phyloP scores from a whole-genome alignment of 2,888 invertebrate species.

The Acleris literana region DNA sequence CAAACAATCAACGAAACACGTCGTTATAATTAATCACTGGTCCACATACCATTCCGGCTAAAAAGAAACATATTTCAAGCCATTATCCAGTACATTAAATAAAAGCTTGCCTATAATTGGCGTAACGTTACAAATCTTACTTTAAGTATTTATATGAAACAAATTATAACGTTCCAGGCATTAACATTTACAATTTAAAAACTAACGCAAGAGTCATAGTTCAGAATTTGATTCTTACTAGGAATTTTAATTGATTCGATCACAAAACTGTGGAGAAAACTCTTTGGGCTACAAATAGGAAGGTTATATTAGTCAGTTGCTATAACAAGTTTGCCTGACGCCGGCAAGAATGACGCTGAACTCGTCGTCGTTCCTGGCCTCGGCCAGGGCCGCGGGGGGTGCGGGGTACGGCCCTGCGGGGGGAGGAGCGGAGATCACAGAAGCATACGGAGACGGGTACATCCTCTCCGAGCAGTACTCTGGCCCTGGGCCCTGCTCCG shows the following conservation, averaged over 20 bases:
- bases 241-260: constrained; percentile 36
- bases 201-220: constrained; percentile 36
- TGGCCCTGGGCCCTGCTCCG: constrained; percentile 62
- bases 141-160: constrained; percentile 27
- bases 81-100: constrained; percentile 20
- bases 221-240: constrained; percentile 38
- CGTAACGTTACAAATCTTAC: constrained; percentile 30
- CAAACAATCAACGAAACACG: neutral
- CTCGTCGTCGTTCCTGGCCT: constrained; percentile 90
- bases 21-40: neutral
- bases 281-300: constrained; percentile 59
- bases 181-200: constrained; percentile 23
- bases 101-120: constrained; percentile 30
- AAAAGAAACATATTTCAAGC: constrained; percentile 4
- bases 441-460: constrained; percentile 83
- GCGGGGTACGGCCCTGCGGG: constrained; percentile 66
- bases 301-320: constrained; percentile 82
- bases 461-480: constrained; percentile 76
- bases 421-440: constrained; percentile 83
- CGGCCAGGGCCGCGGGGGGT: constrained; percentile 68
- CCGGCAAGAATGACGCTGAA: constrained; percentile 95
- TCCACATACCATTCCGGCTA: neutral
- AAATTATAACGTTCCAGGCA: constrained; percentile 34
- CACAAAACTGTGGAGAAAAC: constrained; percentile 35
- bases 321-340: constrained; percentile 94